phyloP scores from a whole-genome alignment of 2,113 vertebrate genomes.

The Atractosteus spatula region DNA sequence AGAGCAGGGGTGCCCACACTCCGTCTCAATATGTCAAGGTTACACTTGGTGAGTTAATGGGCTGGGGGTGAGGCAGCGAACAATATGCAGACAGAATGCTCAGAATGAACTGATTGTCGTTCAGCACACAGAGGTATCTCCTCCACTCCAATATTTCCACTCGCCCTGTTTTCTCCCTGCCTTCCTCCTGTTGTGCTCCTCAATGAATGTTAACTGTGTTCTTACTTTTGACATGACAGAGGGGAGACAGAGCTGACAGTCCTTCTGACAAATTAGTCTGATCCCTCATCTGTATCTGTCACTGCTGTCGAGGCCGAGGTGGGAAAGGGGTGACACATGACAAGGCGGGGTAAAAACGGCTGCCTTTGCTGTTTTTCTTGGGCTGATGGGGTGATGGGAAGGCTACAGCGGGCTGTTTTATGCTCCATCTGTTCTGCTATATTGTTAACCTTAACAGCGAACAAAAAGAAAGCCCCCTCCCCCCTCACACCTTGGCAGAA shows the following conservation, averaged over 20 bases:
- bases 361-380: too few species aligned
- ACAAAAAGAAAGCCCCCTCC: too few species aligned
- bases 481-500: too few species aligned
- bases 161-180: neutral
- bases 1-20: slow-evolving; percentile 41
- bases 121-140: slow-evolving; percentile 23
- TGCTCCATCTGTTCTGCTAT: too few species aligned
- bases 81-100: slow-evolving; percentile 40
- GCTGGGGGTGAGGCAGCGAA: slow-evolving; percentile 29
- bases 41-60: slow-evolving; percentile 44
- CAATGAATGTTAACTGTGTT: too few species aligned
- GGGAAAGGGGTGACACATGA: neutral
- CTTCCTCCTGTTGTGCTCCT: too few species aligned
- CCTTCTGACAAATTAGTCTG: neutral
- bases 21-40: slow-evolving; percentile 60
- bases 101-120: slow-evolving; percentile 35
- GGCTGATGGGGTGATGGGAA: too few species aligned
- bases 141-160: neutral
- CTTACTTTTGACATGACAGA: neutral
- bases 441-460: too few species aligned
- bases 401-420: too few species aligned
- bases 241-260: neutral
- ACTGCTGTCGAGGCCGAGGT: neutral
- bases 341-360: too few species aligned
- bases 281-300: neutral